Percentiles rank a stretch among this genome's conserved stretches.
These are phyloP conservation scores for Eueremaeus valkanovi DNA, from an alignment of 2,888 invertebrate species.

Conservation along the genomic window DNA sequence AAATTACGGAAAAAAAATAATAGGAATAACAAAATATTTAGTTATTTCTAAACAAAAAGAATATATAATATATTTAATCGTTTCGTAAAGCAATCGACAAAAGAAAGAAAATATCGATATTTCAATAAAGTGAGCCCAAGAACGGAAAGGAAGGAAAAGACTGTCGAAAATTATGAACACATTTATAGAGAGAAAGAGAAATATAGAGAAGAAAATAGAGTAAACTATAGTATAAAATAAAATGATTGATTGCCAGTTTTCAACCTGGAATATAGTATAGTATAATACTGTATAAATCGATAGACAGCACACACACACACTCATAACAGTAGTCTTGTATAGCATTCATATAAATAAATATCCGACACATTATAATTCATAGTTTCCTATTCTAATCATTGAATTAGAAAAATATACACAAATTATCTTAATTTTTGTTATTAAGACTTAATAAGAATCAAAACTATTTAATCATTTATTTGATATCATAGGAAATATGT, in stretches of 20 bases:
- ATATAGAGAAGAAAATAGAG: not conserved
- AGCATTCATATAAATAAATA: not conserved
- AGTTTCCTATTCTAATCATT: not conserved
- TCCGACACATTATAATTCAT: constrained; percentile 5
- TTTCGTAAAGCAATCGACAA: constrained; percentile 6
- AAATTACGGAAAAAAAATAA: too few relatives aligned
- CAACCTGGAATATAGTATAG: not conserved
- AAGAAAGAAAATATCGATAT: not conserved
- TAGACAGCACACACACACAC: too few relatives aligned
- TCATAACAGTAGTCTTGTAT: not conserved
- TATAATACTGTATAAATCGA: not conserved
- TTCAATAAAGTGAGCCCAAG: constrained; percentile 1
- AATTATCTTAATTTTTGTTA: constrained; percentile 9
- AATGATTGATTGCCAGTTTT: not conserved
- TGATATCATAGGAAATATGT: not conserved
- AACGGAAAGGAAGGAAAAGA: not conserved
- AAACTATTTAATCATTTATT: not conserved
- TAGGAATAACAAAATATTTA: not conserved
- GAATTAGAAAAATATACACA: not conserved
- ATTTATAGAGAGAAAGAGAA: constrained; percentile 5
- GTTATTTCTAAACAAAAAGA: not conserved
- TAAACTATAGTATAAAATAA: not conserved
- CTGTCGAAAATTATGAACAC: not conserved
- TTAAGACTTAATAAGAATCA: too few relatives aligned
- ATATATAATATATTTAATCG: not conserved